phyloP scores from a whole-genome alignment of 2,113 vertebrate genomes.

The Sinocyclocheilus rhinocerous region DNA sequence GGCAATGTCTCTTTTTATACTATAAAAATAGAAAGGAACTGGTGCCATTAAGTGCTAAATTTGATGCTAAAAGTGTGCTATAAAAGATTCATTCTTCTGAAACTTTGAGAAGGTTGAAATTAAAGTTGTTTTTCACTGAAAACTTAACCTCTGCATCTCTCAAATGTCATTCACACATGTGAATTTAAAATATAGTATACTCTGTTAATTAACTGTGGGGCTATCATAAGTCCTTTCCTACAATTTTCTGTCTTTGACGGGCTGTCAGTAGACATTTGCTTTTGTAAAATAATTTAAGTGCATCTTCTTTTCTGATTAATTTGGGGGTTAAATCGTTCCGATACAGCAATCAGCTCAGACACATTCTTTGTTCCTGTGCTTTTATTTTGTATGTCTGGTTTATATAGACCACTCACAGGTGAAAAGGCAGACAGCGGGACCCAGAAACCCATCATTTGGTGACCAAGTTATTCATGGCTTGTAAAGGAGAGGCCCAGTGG shows the following conservation, averaged over 20 bases:
- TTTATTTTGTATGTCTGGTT: conserved; percentile 33
- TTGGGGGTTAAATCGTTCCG: background rate
- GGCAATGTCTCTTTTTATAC: background rate
- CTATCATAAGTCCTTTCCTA: background rate
- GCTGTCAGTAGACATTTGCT: background rate
- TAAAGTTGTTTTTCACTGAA: conserved; percentile 3
- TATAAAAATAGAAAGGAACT: background rate
- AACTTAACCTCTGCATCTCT: background rate
- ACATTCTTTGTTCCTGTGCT: conserved; percentile 7
- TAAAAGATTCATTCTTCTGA: background rate
- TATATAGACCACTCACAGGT: conserved; percentile 42
- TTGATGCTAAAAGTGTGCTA: background rate
- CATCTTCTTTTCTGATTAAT: conserved; percentile 11
- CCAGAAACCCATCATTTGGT: conserved; percentile 46
- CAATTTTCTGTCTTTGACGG: background rate
- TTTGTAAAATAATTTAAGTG: background rate
- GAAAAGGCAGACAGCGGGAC: conserved; percentile 48
- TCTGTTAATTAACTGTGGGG: background rate
- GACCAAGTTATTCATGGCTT: conserved; percentile 55
- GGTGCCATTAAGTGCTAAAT: background rate
- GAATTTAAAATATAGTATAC: background rate
- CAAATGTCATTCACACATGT: background rate
- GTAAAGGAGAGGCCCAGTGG: conserved; percentile 47
- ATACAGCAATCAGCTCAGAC: background rate
- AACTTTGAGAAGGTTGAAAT: background rate